Evolutionary conservation across 2,797 vertebrate genomes (phyloP).

Genomic region (Pygocentrus nattereri): DNA sequence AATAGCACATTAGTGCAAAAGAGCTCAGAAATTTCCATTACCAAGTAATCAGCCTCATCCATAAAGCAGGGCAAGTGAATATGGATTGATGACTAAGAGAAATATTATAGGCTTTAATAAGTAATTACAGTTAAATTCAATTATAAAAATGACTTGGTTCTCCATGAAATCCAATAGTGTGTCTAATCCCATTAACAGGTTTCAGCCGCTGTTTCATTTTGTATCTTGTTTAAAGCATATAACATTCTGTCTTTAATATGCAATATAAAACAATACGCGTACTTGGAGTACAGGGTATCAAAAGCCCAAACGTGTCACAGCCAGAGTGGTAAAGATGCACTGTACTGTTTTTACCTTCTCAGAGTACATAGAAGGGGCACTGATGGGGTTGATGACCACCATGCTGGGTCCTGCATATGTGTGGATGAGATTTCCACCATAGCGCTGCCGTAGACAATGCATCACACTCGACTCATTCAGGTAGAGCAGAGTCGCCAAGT

Average conservation of each 20-base stretch:
- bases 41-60: constrained; percentile 38
- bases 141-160: constrained; percentile 28
- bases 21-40: constrained; percentile 22
- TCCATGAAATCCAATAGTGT: constrained; percentile 40
- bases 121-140: constrained; percentile 20
- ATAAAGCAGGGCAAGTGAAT: constrained; percentile 44
- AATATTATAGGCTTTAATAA: constrained; percentile 17
- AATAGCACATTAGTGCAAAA: constrained; percentile 11
- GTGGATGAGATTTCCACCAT: constrained; percentile 92
- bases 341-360: constrained; percentile 85
- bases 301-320: too few relatives aligned
- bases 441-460: constrained; percentile 93
- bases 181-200: constrained; percentile 25
- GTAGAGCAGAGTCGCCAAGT: constrained; percentile 91
- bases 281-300: neutral
- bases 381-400: constrained; percentile 93
- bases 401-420: constrained; percentile 90
- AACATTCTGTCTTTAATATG: neutral
- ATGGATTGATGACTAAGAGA: constrained; percentile 36
- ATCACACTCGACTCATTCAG: constrained; percentile 95
- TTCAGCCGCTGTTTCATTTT: neutral
- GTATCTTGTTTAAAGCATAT: neutral
- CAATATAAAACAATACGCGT: neutral
- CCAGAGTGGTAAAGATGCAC: neutral
- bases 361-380: constrained; percentile 94